A percentile compares a stretch with the other conserved stretches of the same genome.
Evolutionary conservation across 1,140 invertebrate genomes (phyloP).

Genomic region (Drosophila rhopaloa): DNA sequence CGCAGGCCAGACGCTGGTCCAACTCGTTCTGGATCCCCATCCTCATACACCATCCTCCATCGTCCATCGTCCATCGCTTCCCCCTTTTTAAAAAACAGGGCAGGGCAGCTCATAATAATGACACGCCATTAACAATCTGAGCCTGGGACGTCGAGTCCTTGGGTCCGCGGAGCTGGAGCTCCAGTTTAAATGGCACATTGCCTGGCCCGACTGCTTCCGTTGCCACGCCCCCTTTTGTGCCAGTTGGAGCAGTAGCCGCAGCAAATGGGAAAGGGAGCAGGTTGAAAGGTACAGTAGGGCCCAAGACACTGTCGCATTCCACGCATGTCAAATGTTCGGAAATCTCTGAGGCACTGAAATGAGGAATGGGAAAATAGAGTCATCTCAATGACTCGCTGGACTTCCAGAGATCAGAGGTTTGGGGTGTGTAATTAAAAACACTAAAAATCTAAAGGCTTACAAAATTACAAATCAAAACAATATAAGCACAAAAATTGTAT

Average conservation of each 20-base stretch:
- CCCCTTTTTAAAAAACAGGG: constrained; percentile 17
- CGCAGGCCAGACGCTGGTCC: constrained; percentile 65
- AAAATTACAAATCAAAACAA: too few relatives aligned
- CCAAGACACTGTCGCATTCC: constrained; percentile 46
- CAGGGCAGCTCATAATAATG: constrained; percentile 75
- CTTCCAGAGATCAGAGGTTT: too few relatives aligned
- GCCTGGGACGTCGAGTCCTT: constrained; percentile 37
- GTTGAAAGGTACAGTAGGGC: constrained; percentile 58
- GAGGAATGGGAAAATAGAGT: background rate
- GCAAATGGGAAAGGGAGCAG: constrained; percentile 12
- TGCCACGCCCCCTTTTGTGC: constrained; percentile 62
- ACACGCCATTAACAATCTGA: constrained; percentile 79
- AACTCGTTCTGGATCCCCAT: constrained; percentile 41
- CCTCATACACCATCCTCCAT: background rate
- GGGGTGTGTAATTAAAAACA: too few relatives aligned
- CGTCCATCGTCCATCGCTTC: background rate
- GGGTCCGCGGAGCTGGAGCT: constrained; percentile 25
- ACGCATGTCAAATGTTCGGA: background rate
- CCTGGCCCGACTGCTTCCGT: constrained; percentile 68
- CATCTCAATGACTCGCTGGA: too few relatives aligned
- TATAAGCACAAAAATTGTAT: too few relatives aligned
- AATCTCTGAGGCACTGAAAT: background rate
- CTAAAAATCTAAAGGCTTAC: too few relatives aligned
- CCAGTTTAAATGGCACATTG: constrained; percentile 79
- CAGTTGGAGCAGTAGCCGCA: constrained; percentile 22